These are phyloP conservation scores for Dreissena rostriformis DNA, from an alignment of 1,140 invertebrate genomes.

Conservation along the genomic window DNA sequence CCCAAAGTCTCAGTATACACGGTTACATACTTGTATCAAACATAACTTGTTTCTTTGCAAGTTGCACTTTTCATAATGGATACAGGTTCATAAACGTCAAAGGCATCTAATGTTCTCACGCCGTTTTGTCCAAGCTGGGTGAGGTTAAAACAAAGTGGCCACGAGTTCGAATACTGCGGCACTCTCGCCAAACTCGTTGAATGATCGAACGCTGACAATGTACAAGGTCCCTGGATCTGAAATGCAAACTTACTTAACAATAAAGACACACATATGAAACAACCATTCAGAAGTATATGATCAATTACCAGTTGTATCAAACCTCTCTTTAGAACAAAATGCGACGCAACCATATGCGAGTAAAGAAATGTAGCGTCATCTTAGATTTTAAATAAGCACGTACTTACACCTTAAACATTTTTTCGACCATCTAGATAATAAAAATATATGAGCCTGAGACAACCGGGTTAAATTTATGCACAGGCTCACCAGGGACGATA, in stretches of 20 bases:
- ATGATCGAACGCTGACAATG: conserved; percentile 95
- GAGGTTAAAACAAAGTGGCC: conserved; percentile 26
- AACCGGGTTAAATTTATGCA: too few species aligned
- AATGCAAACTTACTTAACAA: conserved; percentile 62
- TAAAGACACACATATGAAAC: not conserved
- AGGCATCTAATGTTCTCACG: too few species aligned
- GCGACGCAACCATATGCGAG: not conserved
- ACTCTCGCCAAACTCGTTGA: conserved; percentile 92
- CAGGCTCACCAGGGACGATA: too few species aligned
- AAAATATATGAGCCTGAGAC: too few species aligned
- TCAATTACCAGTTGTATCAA: not conserved
- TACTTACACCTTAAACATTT: not conserved
- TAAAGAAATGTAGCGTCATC: not conserved
- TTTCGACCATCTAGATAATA: too few species aligned
- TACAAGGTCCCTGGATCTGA: conserved; percentile 95
- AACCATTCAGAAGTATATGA: not conserved
- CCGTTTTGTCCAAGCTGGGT: too few species aligned
- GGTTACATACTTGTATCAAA: too few species aligned
- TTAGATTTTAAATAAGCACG: not conserved
- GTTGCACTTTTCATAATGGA: too few species aligned
- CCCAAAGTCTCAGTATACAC: too few species aligned
- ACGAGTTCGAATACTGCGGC: conserved; percentile 54
- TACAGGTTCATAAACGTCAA: too few species aligned
- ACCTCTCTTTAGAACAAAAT: not conserved
- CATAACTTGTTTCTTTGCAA: too few species aligned